These are phyloP conservation scores for Tautogolabrus adspersus DNA, from an alignment of 2,113 vertebrate species.

Conservation along the genomic window DNA sequence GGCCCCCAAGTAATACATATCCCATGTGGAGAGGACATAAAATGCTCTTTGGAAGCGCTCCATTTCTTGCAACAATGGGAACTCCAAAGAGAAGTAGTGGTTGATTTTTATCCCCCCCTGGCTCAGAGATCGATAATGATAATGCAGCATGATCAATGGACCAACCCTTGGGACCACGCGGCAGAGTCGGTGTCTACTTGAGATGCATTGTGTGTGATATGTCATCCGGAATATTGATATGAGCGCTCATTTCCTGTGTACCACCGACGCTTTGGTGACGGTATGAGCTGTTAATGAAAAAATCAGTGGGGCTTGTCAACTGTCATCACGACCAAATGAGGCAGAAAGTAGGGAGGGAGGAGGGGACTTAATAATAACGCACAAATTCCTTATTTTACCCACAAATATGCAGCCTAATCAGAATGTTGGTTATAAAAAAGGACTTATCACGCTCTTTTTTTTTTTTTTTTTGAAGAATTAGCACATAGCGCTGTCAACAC, in stretches of 20 bases:
- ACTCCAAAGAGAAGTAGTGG: slow-evolving; percentile 13
- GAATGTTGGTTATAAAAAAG: slow-evolving; percentile 22
- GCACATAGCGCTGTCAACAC: slow-evolving; percentile 33
- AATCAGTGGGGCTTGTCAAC: slow-evolving; percentile 71
- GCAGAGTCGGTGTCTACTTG: slow-evolving; percentile 51
- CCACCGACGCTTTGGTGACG: slow-evolving; percentile 46
- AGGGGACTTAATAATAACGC: slow-evolving; percentile 55
- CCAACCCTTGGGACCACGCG: slow-evolving; percentile 19
- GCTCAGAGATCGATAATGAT: slow-evolving; percentile 66
- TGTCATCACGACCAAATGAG: slow-evolving; percentile 71
- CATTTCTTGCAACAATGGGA: background rate
- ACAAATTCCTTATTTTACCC: slow-evolving; percentile 38
- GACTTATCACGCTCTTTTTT: background rate
- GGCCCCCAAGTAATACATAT: too few relatives aligned
- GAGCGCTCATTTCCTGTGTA: slow-evolving; percentile 77
- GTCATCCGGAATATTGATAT: slow-evolving; percentile 70
- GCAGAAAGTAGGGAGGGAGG: slow-evolving; percentile 44
- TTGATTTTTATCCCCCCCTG: slow-evolving; percentile 23
- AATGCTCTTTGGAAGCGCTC: slow-evolving; percentile 11
- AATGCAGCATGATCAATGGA: slow-evolving; percentile 55
- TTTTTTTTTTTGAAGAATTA: slow-evolving; percentile 34
- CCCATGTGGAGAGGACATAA: too few relatives aligned
- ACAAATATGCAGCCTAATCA: slow-evolving; percentile 56
- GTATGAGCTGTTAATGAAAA: slow-evolving; percentile 77
- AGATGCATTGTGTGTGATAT: slow-evolving; percentile 61